Evolutionary conservation across 2,797 vertebrate genomes (phyloP).

Genomic region (Poecilia wingei): DNA sequence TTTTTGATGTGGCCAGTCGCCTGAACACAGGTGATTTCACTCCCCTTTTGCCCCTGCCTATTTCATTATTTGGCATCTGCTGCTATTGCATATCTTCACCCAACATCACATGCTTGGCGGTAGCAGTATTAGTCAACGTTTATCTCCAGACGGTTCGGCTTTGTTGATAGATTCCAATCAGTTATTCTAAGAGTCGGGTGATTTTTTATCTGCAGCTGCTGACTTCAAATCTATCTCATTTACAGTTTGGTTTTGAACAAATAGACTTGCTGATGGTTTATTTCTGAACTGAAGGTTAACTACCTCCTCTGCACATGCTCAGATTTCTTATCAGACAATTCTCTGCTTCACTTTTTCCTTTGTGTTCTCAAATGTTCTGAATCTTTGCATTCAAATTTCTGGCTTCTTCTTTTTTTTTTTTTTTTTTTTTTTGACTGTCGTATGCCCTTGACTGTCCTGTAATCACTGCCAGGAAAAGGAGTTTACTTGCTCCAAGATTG

Average conservation of each 20-base stretch:
- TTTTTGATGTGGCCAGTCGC: constrained; percentile 25
- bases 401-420: neutral
- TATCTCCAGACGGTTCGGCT: constrained; percentile 18
- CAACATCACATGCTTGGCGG: constrained; percentile 4
- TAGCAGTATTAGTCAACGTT: constrained; percentile 17
- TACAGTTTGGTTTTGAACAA: constrained; percentile 35
- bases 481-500: constrained; percentile 36
- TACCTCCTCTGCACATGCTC: constrained; percentile 10
- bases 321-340: constrained; percentile 30
- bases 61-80: constrained; percentile 3
- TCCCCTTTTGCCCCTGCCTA: neutral
- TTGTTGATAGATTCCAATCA: constrained; percentile 52
- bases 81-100: constrained; percentile 6
- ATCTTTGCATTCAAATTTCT: constrained; percentile 16
- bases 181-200: constrained; percentile 32
- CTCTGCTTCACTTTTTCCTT: constrained; percentile 25
- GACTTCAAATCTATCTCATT: constrained; percentile 35
- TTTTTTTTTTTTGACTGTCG: neutral
- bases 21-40: constrained; percentile 9
- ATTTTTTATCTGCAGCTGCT: constrained; percentile 31
- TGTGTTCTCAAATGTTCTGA: constrained; percentile 23
- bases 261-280: constrained; percentile 48
- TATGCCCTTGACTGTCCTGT: constrained; percentile 21
- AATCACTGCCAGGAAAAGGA: constrained; percentile 35
- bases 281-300: constrained; percentile 53